Percentiles rank a stretch among this genome's conserved stretches.
Evolutionary conservation across 2,113 vertebrate genomes (phyloP).

Genomic region (Dendrocopos noguchii): DNA sequence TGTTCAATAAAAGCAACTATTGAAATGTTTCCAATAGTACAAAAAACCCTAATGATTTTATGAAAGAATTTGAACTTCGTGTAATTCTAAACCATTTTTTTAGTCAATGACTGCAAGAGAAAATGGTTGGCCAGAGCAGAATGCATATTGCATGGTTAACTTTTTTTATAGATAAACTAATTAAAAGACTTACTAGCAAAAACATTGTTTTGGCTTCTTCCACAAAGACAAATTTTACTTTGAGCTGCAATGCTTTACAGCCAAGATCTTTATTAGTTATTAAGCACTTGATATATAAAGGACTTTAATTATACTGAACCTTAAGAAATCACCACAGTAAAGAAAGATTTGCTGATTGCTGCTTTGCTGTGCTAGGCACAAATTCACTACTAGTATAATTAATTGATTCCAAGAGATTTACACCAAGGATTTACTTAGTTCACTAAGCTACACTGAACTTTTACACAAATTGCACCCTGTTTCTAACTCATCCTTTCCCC

Average conservation of each 20-base stretch:
- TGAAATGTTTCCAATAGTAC: slow-evolving; percentile 43
- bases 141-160: neutral
- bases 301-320: slow-evolving; percentile 38
- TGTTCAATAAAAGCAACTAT: slow-evolving; percentile 39
- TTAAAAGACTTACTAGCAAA: slow-evolving; percentile 15
- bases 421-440: neutral
- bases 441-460: neutral
- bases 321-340: slow-evolving; percentile 25
- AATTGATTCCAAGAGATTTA: slow-evolving; percentile 9
- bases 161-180: slow-evolving; percentile 10
- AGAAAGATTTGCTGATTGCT: slow-evolving; percentile 54
- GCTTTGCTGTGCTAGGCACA: slow-evolving; percentile 53
- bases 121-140: neutral
- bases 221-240: neutral
- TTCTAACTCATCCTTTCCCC: neutral
- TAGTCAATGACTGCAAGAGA: neutral
- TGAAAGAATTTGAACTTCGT: slow-evolving; percentile 7
- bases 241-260: neutral
- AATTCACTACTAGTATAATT: slow-evolving; percentile 49
- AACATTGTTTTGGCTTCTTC: slow-evolving; percentile 2
- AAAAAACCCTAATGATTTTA: slow-evolving; percentile 43
- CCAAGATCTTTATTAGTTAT: slow-evolving; percentile 39
- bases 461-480: neutral
- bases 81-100: slow-evolving; percentile 26
- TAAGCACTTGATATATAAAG: slow-evolving; percentile 29